phyloP scores from a whole-genome alignment of 2,888 invertebrate species.

The Tholera decimalis region DNA sequence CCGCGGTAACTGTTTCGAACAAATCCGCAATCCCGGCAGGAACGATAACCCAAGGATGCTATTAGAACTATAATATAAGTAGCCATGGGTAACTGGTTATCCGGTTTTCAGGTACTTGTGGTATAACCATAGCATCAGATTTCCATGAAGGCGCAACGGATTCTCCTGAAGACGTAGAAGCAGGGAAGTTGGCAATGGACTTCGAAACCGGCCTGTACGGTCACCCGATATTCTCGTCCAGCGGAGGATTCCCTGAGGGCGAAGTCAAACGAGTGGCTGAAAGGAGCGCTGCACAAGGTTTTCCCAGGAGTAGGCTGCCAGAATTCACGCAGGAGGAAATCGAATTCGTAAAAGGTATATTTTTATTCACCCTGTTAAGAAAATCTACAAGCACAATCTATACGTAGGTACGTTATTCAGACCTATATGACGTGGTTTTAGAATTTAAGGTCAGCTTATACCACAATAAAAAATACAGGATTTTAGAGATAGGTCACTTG shows the following conservation, averaged over 20 bases:
- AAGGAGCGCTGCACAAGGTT: constrained; percentile 87
- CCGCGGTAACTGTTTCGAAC: too few species aligned
- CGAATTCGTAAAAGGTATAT: constrained; percentile 76
- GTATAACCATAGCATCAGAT: constrained; percentile 82
- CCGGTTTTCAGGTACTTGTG: constrained; percentile 71
- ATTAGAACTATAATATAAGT: too few species aligned
- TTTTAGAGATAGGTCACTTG: too few species aligned
- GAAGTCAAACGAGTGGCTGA: constrained; percentile 82
- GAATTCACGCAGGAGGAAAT: constrained; percentile 83
- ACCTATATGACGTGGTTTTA: too few species aligned
- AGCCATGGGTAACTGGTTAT: neutral
- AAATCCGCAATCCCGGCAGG: too few species aligned
- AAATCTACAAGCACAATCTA: neutral
- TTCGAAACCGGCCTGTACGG: constrained; percentile 83
- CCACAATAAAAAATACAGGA: too few species aligned
- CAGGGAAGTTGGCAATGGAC: constrained; percentile 75
- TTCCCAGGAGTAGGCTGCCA: constrained; percentile 84
- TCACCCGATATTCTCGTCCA: constrained; percentile 85
- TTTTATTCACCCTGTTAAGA: neutral
- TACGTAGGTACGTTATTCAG: too few species aligned
- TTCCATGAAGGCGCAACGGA: constrained; percentile 75
- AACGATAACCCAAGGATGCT: too few species aligned
- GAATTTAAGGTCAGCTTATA: too few species aligned
- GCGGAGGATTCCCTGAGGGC: constrained; percentile 88
- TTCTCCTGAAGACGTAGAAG: constrained; percentile 75